Evolutionary conservation across 2,797 vertebrate genomes (phyloP).

Genomic region (Gadopsis marmoratus): DNA sequence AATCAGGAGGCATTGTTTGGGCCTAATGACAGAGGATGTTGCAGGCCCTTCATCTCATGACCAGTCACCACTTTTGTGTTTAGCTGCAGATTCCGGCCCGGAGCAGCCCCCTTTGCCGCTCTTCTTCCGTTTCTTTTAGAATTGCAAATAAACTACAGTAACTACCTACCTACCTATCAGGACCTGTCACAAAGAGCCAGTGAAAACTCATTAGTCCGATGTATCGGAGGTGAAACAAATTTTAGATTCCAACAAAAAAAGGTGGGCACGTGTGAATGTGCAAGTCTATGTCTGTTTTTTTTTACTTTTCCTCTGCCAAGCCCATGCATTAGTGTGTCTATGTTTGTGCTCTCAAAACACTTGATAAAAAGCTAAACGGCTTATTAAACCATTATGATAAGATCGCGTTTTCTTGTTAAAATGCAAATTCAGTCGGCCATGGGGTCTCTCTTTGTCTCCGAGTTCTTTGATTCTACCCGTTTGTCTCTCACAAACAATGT

Average conservation of each 20-base stretch:
- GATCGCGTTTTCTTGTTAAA: conserved; percentile 68
- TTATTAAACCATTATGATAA: conserved; percentile 68
- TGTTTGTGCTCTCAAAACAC: conserved; percentile 51
- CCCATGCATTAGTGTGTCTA: not conserved
- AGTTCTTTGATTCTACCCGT: conserved; percentile 55
- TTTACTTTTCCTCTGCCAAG: conserved; percentile 16
- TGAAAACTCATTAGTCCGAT: conserved; percentile 70
- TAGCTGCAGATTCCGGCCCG: conserved; percentile 21
- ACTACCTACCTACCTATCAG: conserved; percentile 71
- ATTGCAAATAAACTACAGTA: conserved; percentile 52
- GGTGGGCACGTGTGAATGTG: conserved; percentile 20
- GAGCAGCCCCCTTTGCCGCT: not conserved
- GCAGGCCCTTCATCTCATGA: conserved; percentile 46
- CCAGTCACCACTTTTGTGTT: conserved; percentile 41
- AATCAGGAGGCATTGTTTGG: conserved; percentile 57
- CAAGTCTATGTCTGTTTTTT: conserved; percentile 16
- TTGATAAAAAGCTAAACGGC: conserved; percentile 65
- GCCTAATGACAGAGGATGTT: conserved; percentile 44
- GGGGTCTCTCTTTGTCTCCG: conserved; percentile 55
- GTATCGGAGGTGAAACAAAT: conserved; percentile 72
- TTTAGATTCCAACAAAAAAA: conserved; percentile 69
- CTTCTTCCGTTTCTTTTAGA: conserved; percentile 14
- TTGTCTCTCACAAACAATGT: conserved; percentile 49
- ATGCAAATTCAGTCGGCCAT: conserved; percentile 67
- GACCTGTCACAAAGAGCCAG: conserved; percentile 63